A percentile compares a stretch with the other conserved stretches of the same genome.
Evolutionary conservation across 2,888 invertebrate species (phyloP).

Genomic region (Gnatocerus cornutus): DNA sequence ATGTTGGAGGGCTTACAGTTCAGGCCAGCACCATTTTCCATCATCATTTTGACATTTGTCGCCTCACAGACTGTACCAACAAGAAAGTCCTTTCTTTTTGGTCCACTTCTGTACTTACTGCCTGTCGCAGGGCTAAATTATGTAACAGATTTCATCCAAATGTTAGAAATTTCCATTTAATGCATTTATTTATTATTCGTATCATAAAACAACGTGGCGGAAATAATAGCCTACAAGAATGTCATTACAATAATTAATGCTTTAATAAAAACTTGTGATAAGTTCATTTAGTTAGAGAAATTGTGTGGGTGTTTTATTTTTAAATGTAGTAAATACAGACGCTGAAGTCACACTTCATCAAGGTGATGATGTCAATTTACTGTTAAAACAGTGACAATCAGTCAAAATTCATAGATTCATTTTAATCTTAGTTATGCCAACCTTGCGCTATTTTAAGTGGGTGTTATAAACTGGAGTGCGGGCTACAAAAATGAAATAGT

Average conservation of each 20-base stretch:
- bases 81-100: constrained; percentile 17
- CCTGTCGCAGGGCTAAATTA: constrained; percentile 8
- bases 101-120: constrained; percentile 18
- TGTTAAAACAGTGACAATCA: constrained; percentile 35
- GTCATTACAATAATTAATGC: constrained; percentile 22
- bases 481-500: constrained; percentile 18
- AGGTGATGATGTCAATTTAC: constrained; percentile 12
- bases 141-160: background rate
- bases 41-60: constrained; percentile 6
- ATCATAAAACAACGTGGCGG: constrained; percentile 14
- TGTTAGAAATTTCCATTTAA: constrained; percentile 7
- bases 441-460: constrained; percentile 26
- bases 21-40: constrained; percentile 11
- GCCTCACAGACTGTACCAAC: constrained; percentile 10
- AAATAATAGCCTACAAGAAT: constrained; percentile 19
- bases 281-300: constrained; percentile 30
- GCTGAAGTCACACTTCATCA: background rate
- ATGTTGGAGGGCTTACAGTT: too few species aligned
- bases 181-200: constrained; percentile 29
- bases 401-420: constrained; percentile 9
- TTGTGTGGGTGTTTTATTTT: constrained; percentile 22
- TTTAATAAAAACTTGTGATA: constrained; percentile 40
- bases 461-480: constrained; percentile 17
- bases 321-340: background rate
- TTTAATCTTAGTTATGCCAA: constrained; percentile 21